Percentiles rank a stretch among this genome's conserved stretches.
phyloP scores from a whole-genome alignment of 2,888 invertebrate genomes.

The Chaetogeoica ovagalla region DNA sequence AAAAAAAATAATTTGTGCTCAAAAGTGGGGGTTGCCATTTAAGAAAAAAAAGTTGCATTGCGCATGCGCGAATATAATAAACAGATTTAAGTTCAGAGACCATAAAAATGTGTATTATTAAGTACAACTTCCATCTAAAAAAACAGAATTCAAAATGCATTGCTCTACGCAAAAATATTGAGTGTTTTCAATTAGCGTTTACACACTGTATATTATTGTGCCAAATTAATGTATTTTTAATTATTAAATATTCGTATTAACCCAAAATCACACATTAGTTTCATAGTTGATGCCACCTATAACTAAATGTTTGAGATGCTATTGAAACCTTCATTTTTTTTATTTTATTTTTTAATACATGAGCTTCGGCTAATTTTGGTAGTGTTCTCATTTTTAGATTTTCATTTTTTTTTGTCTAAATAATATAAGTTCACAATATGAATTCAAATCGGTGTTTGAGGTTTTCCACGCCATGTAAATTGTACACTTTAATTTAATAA shows the following conservation, averaged over 20 bases:
- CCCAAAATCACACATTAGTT: slow-evolving; percentile 12
- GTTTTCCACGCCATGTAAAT: slow-evolving; percentile 7
- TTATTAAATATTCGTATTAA: background rate
- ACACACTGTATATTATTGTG: background rate
- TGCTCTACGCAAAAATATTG: too few species aligned
- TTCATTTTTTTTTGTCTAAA: slow-evolving; percentile 2
- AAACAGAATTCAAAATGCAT: too few species aligned
- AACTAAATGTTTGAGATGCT: background rate
- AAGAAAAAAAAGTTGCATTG: too few species aligned
- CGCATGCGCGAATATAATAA: too few species aligned
- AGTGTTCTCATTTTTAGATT: background rate
- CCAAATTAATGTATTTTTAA: background rate
- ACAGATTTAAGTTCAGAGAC: too few species aligned
- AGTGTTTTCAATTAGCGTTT: too few species aligned
- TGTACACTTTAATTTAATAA: slow-evolving; percentile 6
- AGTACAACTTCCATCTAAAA: too few species aligned
- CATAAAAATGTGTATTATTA: too few species aligned
- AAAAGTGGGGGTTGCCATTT: too few species aligned
- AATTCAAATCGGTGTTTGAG: background rate
- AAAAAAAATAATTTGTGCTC: too few species aligned
- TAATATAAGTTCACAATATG: background rate
- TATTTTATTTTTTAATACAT: background rate
- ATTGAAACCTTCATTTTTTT: slow-evolving; percentile 4
- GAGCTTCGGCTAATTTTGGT: slow-evolving; percentile 3
- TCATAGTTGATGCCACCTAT: slow-evolving; percentile 9